These are phyloP conservation scores for Patiria pectinifera DNA, from an alignment of 53 echinoderm and acorn worm species.

Conservation along the genomic window DNA sequence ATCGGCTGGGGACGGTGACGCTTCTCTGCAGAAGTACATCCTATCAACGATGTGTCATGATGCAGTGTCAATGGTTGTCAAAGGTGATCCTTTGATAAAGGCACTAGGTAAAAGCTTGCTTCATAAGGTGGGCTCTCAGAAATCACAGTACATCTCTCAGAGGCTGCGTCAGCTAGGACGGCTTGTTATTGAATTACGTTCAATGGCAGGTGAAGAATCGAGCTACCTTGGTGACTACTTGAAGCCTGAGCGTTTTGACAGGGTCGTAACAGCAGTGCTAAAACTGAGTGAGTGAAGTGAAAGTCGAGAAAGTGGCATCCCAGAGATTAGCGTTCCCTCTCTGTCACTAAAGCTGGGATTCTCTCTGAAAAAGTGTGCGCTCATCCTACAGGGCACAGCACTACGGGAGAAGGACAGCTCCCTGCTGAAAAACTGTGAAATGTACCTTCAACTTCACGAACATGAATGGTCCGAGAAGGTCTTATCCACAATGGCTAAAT, in stretches of 20 bases:
- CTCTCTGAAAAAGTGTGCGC: too few relatives aligned
- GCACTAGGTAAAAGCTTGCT: not conserved
- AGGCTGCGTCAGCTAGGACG: not conserved
- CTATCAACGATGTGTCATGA: not conserved
- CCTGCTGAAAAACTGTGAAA: too few relatives aligned
- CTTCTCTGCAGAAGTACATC: not conserved
- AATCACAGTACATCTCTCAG: not conserved
- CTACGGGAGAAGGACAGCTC: too few relatives aligned
- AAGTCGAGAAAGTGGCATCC: not conserved
- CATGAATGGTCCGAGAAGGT: too few relatives aligned
- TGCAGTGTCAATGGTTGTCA: not conserved
- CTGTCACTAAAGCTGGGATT: conserved; percentile 13
- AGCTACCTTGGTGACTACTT: not conserved
- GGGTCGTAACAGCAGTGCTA: not conserved
- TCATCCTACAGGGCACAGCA: too few relatives aligned
- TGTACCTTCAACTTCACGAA: too few relatives aligned
- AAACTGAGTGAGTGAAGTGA: not conserved
- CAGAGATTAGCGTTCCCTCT: not conserved
- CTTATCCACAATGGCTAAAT: too few relatives aligned
- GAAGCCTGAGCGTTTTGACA: not conserved
- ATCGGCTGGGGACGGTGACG: not conserved
- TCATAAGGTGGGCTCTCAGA: not conserved
- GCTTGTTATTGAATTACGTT: not conserved
- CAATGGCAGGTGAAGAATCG: not conserved
- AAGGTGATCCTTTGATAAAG: not conserved